These are phyloP conservation scores for Rhea pennata DNA, from an alignment of 2,113 vertebrate species.

Conservation along the genomic window DNA sequence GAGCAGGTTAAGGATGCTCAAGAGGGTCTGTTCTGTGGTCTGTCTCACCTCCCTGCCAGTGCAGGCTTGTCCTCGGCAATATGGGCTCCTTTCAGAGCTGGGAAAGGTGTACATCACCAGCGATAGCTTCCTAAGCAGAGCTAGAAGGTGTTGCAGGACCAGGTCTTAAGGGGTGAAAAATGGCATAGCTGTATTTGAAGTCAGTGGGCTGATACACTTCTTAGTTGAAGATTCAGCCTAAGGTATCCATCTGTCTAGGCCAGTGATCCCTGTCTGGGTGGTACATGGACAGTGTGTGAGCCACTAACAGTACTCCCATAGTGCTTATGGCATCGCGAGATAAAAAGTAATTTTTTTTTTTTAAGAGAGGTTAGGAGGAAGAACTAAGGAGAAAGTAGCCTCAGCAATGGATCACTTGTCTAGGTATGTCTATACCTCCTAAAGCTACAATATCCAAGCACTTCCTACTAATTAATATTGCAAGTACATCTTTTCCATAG, in stretches of 20 bases:
- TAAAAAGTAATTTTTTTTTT: too few relatives aligned
- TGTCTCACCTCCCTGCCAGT: not conserved
- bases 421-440: not conserved
- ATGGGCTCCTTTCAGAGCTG: not conserved
- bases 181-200: not conserved
- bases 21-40: accelerated
- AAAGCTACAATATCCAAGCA: not conserved
- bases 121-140: not conserved
- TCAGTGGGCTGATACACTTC: not conserved
- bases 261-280: not conserved
- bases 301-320: not conserved
- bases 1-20: not conserved
- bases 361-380: not conserved
- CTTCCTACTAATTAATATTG: not conserved
- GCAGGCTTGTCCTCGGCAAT: not conserved
- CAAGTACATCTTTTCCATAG: not conserved
- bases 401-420: not conserved
- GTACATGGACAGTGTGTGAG: not conserved
- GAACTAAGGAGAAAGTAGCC: not conserved
- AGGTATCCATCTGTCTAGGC: not conserved
- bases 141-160: not conserved
- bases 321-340: not conserved
- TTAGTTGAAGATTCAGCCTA: not conserved
- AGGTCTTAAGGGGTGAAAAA: not conserved
- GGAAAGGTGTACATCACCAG: not conserved